Percentiles rank a stretch among this genome's conserved stretches.
These are phyloP conservation scores for Lobophora halterata DNA, from an alignment of 2,888 invertebrate genomes.

Conservation along the genomic window DNA sequence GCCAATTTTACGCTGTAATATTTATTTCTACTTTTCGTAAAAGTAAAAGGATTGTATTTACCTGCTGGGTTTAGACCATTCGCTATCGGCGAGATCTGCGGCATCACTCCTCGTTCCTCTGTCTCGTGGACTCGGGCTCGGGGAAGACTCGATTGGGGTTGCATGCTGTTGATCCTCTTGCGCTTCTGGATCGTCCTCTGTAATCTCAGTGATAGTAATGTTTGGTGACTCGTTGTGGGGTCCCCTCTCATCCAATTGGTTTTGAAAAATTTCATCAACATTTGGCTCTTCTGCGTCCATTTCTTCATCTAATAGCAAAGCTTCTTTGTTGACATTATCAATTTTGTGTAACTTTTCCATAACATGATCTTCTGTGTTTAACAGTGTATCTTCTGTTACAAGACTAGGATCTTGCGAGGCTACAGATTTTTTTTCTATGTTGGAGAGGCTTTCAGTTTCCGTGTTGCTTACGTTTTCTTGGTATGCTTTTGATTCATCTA, in stretches of 20 bases:
- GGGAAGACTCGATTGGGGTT: constrained; percentile 66
- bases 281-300: constrained; percentile 68
- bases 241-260: constrained; percentile 60
- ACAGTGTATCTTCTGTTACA: constrained; percentile 58
- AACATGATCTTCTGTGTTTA: constrained; percentile 62
- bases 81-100: constrained; percentile 48
- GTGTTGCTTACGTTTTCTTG: constrained; percentile 55
- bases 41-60: constrained; percentile 39
- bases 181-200: constrained; percentile 58
- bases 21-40: constrained; percentile 12
- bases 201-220: constrained; percentile 74
- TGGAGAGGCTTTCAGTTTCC: constrained; percentile 67
- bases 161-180: constrained; percentile 45
- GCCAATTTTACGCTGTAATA: constrained; percentile 30
- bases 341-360: constrained; percentile 71
- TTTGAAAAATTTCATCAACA: constrained; percentile 69
- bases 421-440: constrained; percentile 64
- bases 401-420: constrained; percentile 74
- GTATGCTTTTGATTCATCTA: constrained; percentile 70
- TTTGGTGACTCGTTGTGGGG: constrained; percentile 65
- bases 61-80: constrained; percentile 78
- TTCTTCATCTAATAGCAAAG: constrained; percentile 61
- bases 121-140: constrained; percentile 64
- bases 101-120: constrained; percentile 48
- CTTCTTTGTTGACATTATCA: constrained; percentile 57